Percentiles rank a stretch among this genome's conserved stretches.
phyloP scores from a whole-genome alignment of 2,113 vertebrate genomes.

The Tyto alba region DNA sequence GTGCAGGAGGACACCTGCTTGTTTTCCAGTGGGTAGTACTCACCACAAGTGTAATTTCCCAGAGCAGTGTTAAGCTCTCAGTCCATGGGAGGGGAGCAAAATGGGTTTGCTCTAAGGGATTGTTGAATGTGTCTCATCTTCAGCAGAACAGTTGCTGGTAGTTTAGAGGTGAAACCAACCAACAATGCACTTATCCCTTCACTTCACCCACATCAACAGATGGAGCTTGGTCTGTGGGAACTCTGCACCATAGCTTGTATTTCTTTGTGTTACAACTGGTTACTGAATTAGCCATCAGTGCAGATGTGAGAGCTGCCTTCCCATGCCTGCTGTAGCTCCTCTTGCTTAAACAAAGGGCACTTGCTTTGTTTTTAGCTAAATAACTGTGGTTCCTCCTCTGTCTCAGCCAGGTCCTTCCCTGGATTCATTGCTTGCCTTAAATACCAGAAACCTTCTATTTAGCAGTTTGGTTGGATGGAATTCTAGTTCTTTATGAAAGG shows the following conservation, averaged over 20 bases:
- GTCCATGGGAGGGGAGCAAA: background rate
- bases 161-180: background rate
- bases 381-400: background rate
- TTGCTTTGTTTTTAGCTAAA: background rate
- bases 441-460: background rate
- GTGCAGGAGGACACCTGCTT: background rate
- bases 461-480: background rate
- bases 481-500: background rate
- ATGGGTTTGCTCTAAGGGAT: background rate
- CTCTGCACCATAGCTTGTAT: background rate
- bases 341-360: background rate
- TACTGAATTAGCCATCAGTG: rapidly evolving
- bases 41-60: background rate
- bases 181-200: background rate
- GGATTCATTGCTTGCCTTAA: background rate
- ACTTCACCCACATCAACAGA: background rate
- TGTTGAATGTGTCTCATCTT: background rate
- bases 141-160: background rate
- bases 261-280: background rate
- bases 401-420: background rate
- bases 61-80: background rate
- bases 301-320: background rate
- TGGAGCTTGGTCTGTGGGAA: background rate
- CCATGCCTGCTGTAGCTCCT: rapidly evolving
- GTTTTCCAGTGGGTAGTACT: background rate